Evolutionary conservation across 2,113 vertebrate genomes (phyloP), one percentile per base, ranked within the genome.

Genomic region (Alaudala cheleensis): DNA sequence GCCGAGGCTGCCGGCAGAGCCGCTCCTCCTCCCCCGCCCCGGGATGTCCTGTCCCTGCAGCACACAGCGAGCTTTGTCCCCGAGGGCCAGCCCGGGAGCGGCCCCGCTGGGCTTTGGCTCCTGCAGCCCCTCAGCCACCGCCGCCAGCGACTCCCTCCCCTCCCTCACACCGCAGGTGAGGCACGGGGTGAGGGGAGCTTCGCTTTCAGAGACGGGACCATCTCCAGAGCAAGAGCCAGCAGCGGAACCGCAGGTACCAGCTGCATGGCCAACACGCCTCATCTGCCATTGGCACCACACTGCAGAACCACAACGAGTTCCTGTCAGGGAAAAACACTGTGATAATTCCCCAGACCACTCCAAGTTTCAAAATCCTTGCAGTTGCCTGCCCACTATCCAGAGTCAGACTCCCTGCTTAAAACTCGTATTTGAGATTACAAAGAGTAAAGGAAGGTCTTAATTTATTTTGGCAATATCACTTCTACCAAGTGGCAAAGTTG

Each of bases 231-330:
- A 7, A 6, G 3, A 6, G 4, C 31, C 31, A 33, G 60, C 4
- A 25, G 3, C 7, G 54, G 53, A n/a, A 18, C 15, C 44, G 40
- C 19, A 1, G 39, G 44, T 29, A 45, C 9, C 31, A 2, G 44
- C 61, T 5, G 20, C 3, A 24, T 5, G 33, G 39, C 72, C 18
- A 25, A 16, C 2, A 0, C 7, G 0, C 25, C 2, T n/a, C 8
- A 5, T 3, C 0, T 17, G 40, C 19, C 22, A 3, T 13, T 9
- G 18, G 42, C 50, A 37, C 50, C 42, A 2, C 21, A 42, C 42
- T 0, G 24, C 22, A 10, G 24, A 29, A 65, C 53, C 34, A 18
- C 42, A 18, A 22, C 0, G 0, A 37, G 31, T 6, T 61, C 25
- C 37, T 17, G 28, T 19, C 45, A 20, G 24, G 20, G 18, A 57